A percentile compares a stretch with the other conserved stretches of the same genome.
These are phyloP conservation scores for Steatocranus sp. DNA, from an alignment of 2,797 vertebrate genomes.

Conservation along the genomic window DNA sequence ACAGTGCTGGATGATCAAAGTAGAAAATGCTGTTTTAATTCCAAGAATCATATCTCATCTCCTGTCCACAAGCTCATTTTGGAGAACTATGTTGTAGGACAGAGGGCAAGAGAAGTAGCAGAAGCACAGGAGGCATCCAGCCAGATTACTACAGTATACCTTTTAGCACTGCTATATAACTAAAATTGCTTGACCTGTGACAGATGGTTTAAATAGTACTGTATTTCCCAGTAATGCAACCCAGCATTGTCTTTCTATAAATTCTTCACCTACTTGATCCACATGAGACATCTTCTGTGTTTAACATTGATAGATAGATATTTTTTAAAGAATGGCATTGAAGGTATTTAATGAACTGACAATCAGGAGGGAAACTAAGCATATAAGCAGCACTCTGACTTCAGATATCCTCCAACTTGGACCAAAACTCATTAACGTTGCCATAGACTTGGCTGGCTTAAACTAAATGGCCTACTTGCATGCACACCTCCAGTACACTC, in stretches of 20 bases:
- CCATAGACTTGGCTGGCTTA: background rate
- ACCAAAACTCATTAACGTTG: background rate
- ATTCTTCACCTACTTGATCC: background rate
- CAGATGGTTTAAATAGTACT: background rate
- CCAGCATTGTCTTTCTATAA: background rate
- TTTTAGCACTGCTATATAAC: background rate
- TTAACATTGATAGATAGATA: background rate
- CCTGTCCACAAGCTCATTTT: slow-evolving; percentile 72
- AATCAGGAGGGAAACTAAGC: background rate
- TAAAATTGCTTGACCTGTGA: background rate
- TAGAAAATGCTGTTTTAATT: slow-evolving; percentile 75
- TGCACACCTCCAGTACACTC: background rate
- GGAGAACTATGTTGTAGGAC: slow-evolving; percentile 60
- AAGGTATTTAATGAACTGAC: background rate
- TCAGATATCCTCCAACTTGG: background rate
- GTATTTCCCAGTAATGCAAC: background rate
- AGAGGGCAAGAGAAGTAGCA: background rate
- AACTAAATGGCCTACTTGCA: background rate
- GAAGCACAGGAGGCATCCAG: background rate
- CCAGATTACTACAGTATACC: background rate
- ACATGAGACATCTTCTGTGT: background rate
- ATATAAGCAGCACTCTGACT: background rate
- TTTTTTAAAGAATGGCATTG: background rate
- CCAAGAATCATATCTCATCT: slow-evolving; percentile 72
- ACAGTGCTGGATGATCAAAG: slow-evolving; percentile 68